Base-by-base conservation (phyloP, 2,888 invertebrate species). In the Drosophila conformis region DNA sequence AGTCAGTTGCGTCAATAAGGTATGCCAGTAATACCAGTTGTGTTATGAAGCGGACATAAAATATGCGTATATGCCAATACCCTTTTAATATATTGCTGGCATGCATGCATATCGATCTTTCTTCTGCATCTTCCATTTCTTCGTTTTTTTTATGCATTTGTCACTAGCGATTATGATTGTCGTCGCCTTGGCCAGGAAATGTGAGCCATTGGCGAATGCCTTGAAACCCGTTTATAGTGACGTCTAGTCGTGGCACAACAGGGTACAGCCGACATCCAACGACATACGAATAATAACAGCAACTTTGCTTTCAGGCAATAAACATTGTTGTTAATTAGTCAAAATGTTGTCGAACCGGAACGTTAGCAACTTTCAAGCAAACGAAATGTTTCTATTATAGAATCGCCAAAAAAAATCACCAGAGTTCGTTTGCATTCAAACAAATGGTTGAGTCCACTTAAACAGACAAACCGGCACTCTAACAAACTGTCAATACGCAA, bases 321-420 rank as follows among this genome's bases (percentile, higher is more conserved):
- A 80, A 80, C 78, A 82, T 82, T 77, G 80, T 76, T 82, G 88
- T 87, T 87, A 86, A 87, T 87, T 87, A 87, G 86, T 88, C 86
- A 88, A 87, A 88, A 86, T 86, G 86, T 77, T 87, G 84, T 78
- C 67, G 66, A 82, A 84, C 84, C 84, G 84, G 84, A 75, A 80
- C 71, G 67, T 72, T 84, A 6, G 42, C 21, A 82, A 77, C 70
- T 82, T 82, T 36, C 18, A 21, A 61, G 58, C 70, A 75, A 82
- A 69, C 79, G 69, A 79, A 60, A 78, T 78, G 78, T 70, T 86
- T 86, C 80, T 84, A 84, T 84, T 84, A 83, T 35, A 36, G n/a
- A 46, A 54, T 54, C 33, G 48, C 61, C 38, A 25, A 63, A 61
- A 67, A 67, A 67, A 57, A 15, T 35, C 36, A 40, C 27, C 8